A percentile compares a stretch with the other conserved stretches of the same genome.
Conservation (phyloP, 2,113 vertebrate genomes). For the Tichodroma muraria region DNA sequence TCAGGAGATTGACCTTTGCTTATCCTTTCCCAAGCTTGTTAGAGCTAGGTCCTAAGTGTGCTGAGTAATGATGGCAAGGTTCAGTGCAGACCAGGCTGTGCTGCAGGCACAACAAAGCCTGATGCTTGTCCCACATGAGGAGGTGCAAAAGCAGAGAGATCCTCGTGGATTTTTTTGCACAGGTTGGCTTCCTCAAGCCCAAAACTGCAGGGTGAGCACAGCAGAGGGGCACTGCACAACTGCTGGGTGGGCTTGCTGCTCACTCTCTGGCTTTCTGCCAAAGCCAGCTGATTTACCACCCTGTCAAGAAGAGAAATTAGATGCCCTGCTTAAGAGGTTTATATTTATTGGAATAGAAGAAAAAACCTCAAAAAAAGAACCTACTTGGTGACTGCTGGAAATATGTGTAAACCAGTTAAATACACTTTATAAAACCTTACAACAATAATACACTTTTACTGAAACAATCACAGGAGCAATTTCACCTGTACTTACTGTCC, state of each 20-base stretch:
- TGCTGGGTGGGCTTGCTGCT: neutral
- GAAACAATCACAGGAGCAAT: constrained; percentile 53
- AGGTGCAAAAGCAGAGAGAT: neutral
- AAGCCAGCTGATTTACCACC: neutral
- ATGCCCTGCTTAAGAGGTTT: neutral
- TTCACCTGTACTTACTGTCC: constrained; percentile 59
- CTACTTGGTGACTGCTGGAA: neutral
- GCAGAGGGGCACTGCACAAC: neutral
- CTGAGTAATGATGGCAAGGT: neutral
- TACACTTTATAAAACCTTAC: constrained; percentile 38
- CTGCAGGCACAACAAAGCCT: neutral
- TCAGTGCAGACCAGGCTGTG: neutral
- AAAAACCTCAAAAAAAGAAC: neutral
- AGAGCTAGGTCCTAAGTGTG: neutral
- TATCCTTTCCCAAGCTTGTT: neutral
- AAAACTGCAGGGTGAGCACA: neutral
- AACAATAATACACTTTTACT: constrained; percentile 29
- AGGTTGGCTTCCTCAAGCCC: neutral
- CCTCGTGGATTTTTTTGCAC: neutral
- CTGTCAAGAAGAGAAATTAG: neutral
- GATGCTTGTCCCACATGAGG: neutral
- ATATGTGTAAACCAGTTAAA: constrained; percentile 25
- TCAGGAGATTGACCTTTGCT: neutral
- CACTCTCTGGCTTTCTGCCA: neutral
- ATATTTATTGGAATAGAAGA: neutral